Conservation (phyloP, 2,113 vertebrate species). For the Zosterops pallidus region DNA sequence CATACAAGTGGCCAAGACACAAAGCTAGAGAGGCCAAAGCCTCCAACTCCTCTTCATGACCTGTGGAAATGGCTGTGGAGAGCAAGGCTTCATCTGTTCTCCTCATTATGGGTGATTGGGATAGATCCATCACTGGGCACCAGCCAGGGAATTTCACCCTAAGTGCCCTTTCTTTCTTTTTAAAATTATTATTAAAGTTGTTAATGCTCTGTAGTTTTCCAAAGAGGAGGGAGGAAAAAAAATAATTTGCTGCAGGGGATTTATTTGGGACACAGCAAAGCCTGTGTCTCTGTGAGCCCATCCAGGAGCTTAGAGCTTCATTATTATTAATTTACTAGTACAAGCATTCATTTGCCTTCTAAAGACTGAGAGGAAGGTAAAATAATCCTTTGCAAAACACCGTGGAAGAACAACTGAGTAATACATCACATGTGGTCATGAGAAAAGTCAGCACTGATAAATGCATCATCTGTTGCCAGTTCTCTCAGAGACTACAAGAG, state of each 20-base stretch:
- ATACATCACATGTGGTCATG: accelerated
- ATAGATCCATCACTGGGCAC: background rate
- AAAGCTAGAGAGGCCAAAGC: background rate
- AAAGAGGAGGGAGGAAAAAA: background rate
- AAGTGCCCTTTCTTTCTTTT: background rate
- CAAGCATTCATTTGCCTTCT: background rate
- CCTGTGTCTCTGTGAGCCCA: background rate
- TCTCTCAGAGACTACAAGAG: background rate
- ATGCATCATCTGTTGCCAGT: background rate
- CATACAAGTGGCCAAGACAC: background rate
- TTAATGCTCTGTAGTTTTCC: background rate
- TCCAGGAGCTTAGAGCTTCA: background rate
- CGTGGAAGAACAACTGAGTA: background rate
- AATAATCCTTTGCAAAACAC: background rate
- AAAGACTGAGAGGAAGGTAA: background rate
- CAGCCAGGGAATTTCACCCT: background rate
- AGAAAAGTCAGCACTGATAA: background rate
- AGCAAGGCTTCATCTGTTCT: background rate
- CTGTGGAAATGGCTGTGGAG: background rate
- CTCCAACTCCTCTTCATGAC: background rate
- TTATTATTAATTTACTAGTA: background rate
- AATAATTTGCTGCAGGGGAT: background rate
- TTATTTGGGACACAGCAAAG: background rate
- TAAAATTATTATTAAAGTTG: background rate
- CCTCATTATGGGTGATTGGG: background rate